Base-by-base conservation (phyloP, 2,113 vertebrate species). In the Hippocampus comes region DNA sequence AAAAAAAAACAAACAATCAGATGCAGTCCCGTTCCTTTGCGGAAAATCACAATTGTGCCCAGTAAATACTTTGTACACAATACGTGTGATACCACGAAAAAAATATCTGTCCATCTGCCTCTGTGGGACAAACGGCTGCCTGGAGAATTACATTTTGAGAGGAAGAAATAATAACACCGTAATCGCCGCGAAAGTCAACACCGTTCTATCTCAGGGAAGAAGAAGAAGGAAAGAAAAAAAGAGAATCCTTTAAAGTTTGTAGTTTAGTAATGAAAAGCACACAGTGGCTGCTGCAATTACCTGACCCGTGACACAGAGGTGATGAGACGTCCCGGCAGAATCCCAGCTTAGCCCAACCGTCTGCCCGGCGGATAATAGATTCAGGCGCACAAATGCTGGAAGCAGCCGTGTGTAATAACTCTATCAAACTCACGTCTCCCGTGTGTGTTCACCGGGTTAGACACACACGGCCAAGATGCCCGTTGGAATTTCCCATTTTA, bases 241-340 rank as follows among this genome's bases (percentile, higher is more conserved):
- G 78, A 90, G 82, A 80, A 82, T 79, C 77, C 84, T 78, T 86
- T 86, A 78, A 70, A 70, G 87, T 91, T 91, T 90, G 89, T 82
- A 85, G 89, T 92, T 91, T 90, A 88, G 89, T 89, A 90, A 94
- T 93, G 88, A 92, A 93, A 93, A 84, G 81, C 89, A 92, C 93
- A 92, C 91, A 92, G 76, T 63, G 79, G 81, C 84, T 81, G 78
- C 72, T 38, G 84, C 75, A 85, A 90, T 90, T 89, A 85, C 78
- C 82, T 90, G 89, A 92, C 90, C 89, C 70, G 79, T 81, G 83
- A 83, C 86, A 79, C 73, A 0, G 59, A 68, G 79, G 86, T 89
- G 89, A 91, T 89, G 86, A 90, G 73, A 90, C 70, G 82, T 87
- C 86, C 84, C 80, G 63, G 46, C 81, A 81, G 84, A 87, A 88